A percentile compares a stretch with the other conserved stretches of the same genome.
These are phyloP conservation scores for Volucella zonaria DNA, from an alignment of 2,888 invertebrate genomes.

Conservation along the genomic window DNA sequence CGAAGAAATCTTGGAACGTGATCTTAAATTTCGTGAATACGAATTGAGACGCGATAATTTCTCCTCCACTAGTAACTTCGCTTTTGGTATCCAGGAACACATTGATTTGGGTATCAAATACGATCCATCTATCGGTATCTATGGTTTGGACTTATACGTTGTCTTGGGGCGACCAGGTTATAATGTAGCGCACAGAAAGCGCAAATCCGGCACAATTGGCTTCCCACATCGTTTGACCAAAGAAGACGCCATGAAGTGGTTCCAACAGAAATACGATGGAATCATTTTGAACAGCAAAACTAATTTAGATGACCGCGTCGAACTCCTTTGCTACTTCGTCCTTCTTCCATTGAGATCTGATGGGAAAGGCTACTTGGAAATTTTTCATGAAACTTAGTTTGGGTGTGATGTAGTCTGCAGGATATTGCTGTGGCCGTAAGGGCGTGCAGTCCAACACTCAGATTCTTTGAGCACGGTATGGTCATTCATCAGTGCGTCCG, in stretches of 20 bases:
- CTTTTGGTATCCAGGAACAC: slow-evolving; percentile 99
- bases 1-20: slow-evolving; percentile 99
- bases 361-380: too few species aligned
- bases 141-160: slow-evolving; percentile 99
- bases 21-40: slow-evolving; percentile 99
- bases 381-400: too few species aligned
- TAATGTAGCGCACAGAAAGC: slow-evolving; percentile 97
- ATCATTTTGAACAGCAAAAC: slow-evolving; percentile 96
- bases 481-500: too few species aligned
- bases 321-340: too few species aligned
- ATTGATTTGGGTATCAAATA: slow-evolving; percentile 99
- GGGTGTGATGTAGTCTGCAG: too few species aligned
- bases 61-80: slow-evolving; percentile 98
- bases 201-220: slow-evolving; percentile 96
- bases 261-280: slow-evolving; percentile 99
- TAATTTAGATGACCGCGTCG: too few species aligned
- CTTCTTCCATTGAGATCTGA: too few species aligned
- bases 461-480: too few species aligned
- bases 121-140: slow-evolving; percentile 98
- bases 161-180: slow-evolving; percentile 99
- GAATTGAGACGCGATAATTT: slow-evolving; percentile 99
- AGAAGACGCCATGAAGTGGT: slow-evolving; percentile 99
- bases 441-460: too few species aligned
- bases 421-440: too few species aligned
- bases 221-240: slow-evolving; percentile 96